Percentiles rank a stretch among this genome's conserved stretches.
These are phyloP conservation scores for Anas platyrhynchos DNA, from an alignment of 2,113 vertebrate genomes.

Conservation along the genomic window DNA sequence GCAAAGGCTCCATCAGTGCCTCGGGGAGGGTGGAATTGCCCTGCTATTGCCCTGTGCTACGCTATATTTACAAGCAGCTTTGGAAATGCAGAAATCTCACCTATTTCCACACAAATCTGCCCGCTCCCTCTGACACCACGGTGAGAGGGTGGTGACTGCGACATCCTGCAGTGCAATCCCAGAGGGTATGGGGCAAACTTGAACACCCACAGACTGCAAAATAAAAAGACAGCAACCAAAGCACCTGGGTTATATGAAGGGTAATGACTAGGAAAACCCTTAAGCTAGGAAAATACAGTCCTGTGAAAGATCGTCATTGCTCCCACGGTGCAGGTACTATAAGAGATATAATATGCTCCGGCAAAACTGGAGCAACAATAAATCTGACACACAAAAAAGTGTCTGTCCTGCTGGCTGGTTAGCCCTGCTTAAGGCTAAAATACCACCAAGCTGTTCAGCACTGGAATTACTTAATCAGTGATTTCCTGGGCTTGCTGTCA, in stretches of 20 bases:
- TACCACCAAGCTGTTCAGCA: background rate
- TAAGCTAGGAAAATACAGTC: conserved; percentile 21
- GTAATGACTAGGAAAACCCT: conserved; percentile 39
- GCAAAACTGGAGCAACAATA: conserved; percentile 21
- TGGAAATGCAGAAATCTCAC: background rate
- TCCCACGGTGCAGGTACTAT: background rate
- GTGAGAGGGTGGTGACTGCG: background rate
- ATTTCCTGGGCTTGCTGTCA: background rate
- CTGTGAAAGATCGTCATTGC: conserved; percentile 6
- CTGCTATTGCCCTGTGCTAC: background rate
- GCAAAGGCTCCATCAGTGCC: background rate
- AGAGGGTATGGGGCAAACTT: conserved; percentile 6
- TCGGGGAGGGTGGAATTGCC: background rate
- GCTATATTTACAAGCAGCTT: background rate
- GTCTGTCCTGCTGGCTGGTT: background rate
- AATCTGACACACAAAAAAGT: background rate
- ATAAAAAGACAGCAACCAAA: conserved; percentile 4
- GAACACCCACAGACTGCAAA: conserved; percentile 10
- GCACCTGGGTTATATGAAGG: background rate
- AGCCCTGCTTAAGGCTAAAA: background rate
- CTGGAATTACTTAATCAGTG: background rate
- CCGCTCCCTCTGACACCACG: background rate
- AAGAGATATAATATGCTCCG: background rate
- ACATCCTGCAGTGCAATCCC: background rate
- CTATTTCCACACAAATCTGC: background rate